Base-by-base conservation (phyloP, 2,113 vertebrate species). In the Pedetes capensis region DNA sequence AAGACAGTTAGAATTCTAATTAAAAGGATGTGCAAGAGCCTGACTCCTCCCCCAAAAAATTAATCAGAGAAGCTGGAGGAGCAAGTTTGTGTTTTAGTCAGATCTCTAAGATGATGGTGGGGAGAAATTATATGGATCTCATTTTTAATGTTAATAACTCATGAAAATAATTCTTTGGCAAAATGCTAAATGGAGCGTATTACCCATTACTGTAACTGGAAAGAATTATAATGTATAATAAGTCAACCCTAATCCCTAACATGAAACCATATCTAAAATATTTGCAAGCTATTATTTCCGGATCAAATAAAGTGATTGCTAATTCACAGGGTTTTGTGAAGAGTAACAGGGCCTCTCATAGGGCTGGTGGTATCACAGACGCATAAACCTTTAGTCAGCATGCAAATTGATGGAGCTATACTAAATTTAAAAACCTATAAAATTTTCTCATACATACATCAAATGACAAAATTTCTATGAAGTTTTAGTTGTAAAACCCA, bases 161-260 rank as follows among this genome's bases (percentile, higher is more conserved):
- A 79, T 42, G 64, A 66, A 92, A 82, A 69, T 61, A 68, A 61
- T 25, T 96, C 44, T 89, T 89, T 3, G 57, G 47, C 18, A 66
- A 69, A 84, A 75, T 47, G 5, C 16, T 72, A 42, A 63, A 10
- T 68, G 39, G 51, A 95, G 51, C 32, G 91, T 76, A 68, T 53
- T 89, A 83, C 5, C 44, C 17, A 47, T 81, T 80, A 79, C 53
- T 85, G 81, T 64, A 91, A 69, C 42, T 68, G 84, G 59, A 80
- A 93, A 87, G 47, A 95, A 72, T 81, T 83, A 80, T 13, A 94
- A 87, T 34, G 42, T 23, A 69, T 53, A 82, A 55, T 61, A 87
- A 78, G 23, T 55, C 69, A 69, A 55, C 16, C 14, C 17, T 61
- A 89, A 81, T 61, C 25, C 47, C 55, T 76, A 80, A 42, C 2